Evolutionary conservation across 2,888 invertebrate species (phyloP).

Genomic region (Notodonta ziczac): DNA sequence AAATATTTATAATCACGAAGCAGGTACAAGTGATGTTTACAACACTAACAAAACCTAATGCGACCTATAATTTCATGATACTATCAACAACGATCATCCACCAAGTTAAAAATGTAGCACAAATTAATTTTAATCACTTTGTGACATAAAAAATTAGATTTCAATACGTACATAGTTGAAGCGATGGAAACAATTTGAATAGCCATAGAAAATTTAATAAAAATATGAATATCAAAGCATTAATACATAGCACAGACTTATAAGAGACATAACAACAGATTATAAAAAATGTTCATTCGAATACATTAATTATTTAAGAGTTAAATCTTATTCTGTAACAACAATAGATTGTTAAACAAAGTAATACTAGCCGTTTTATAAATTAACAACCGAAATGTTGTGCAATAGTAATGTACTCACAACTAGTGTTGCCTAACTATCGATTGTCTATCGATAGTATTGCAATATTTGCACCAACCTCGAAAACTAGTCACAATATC

Average conservation of each 20-base stretch:
- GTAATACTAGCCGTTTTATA: conserved; percentile 55
- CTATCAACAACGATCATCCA: conserved; percentile 35
- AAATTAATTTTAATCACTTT: conserved; percentile 50
- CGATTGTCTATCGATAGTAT: no score
- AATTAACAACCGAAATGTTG: conserved; percentile 52
- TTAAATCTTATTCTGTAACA: conserved; percentile 58
- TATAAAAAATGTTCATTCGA: conserved; percentile 46
- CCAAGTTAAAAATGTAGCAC: conserved; percentile 27
- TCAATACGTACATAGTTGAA: conserved; percentile 36
- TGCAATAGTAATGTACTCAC: conserved; percentile 59
- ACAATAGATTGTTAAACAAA: conserved; percentile 60
- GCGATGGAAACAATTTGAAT: conserved; percentile 45
- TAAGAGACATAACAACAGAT: conserved; percentile 37
- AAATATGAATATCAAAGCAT: conserved; percentile 57
- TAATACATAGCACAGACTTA: conserved; percentile 45
- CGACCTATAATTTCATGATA: conserved; percentile 40
- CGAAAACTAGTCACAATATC: no score
- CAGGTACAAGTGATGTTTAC: conserved; percentile 83
- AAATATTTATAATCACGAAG: conserved; percentile 79
- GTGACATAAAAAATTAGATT: conserved; percentile 47
- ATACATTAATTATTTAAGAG: conserved; percentile 54
- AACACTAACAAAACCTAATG: conserved; percentile 74
- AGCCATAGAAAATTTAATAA: conserved; percentile 44
- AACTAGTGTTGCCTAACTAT: no score
- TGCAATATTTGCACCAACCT: no score